These are phyloP conservation scores for Aphaenogaster floridana DNA, from an alignment of 1,140 invertebrate genomes.

Conservation along the genomic window DNA sequence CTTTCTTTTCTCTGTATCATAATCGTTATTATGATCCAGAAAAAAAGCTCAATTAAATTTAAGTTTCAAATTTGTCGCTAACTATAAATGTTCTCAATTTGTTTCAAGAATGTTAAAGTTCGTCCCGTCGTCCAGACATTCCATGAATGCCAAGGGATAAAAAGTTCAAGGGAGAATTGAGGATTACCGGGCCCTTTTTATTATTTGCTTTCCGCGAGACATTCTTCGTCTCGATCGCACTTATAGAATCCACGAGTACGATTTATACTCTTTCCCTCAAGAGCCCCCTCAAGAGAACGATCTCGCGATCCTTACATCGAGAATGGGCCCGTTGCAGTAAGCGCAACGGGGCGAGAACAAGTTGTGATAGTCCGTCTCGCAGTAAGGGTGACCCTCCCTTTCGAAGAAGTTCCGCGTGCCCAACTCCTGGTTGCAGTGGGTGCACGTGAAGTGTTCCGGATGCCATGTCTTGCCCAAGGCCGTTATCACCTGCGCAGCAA, in stretches of 20 bases:
- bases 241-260: conserved; percentile 24
- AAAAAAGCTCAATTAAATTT: neutral
- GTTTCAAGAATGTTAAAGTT: neutral
- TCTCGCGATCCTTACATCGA: conserved; percentile 92
- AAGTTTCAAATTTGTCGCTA: neutral
- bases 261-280: conserved; percentile 14
- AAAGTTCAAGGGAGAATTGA: neutral
- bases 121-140: neutral
- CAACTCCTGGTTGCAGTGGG: conserved; percentile 98
- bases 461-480: conserved; percentile 99
- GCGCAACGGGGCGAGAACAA: conserved; percentile 99
- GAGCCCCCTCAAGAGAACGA: neutral
- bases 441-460: conserved; percentile 99
- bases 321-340: conserved; percentile 99
- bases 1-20: neutral
- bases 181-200: conserved; percentile 5
- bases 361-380: conserved; percentile 99
- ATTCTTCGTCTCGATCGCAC: neutral
- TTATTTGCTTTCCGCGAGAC: neutral
- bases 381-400: conserved; percentile 98
- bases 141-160: neutral
- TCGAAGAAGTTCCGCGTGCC: conserved; percentile 99
- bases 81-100: neutral
- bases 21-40: neutral
- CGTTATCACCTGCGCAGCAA: conserved; percentile 92